Evolutionary conservation across 2,113 vertebrate genomes (phyloP), one percentile per base, ranked within the genome.

Genomic region (Cisticola juncidis): DNA sequence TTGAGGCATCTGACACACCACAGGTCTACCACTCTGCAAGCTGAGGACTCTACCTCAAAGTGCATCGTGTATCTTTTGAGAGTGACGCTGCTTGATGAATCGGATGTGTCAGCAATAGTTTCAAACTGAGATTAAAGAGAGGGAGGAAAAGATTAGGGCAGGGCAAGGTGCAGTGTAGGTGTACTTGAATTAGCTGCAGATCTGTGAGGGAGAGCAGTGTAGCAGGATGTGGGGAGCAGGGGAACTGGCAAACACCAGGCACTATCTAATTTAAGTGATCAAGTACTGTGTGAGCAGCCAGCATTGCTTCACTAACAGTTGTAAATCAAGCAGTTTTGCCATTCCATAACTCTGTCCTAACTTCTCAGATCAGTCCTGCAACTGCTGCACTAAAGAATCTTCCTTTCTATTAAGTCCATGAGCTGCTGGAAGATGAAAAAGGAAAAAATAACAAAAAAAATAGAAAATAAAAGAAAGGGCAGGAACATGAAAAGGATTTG

Each of bases 1-100:
- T 38, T 23, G 56, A 26, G 29, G 44, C 72, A 66, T 14, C 50
- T 85, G 78, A 57, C 86, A 95, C 61, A 86, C 76, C 92, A 89
- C 95, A 82, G 45, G 6, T 33, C 61, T 57, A 47, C 50, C 86
- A 16, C 78, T 64, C 21, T 61, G 33, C 92, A 84, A 82, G 53
- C 82, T 68, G 65, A 53, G 7, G 18, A 78, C 94, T 97, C 60
- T 99, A 99, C 99, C 99, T 99, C 99, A 23, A 98, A 97, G 97
- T 98, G 98, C 96, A 97, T 97, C 57, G 98, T 99, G 98, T 99
- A 99, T 96, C 99, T 98, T 98, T 99, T 99, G 95, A 99, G 98
- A 42, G 98, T 99, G 96, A 99, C 98, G 11, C 96, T 99, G 98
- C 98, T 98, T 42, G 99, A 98, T 92, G 98, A 98, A 84, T 99